phyloP scores from a whole-genome alignment of 2,888 invertebrate genomes.

The Lithodes maja region DNA sequence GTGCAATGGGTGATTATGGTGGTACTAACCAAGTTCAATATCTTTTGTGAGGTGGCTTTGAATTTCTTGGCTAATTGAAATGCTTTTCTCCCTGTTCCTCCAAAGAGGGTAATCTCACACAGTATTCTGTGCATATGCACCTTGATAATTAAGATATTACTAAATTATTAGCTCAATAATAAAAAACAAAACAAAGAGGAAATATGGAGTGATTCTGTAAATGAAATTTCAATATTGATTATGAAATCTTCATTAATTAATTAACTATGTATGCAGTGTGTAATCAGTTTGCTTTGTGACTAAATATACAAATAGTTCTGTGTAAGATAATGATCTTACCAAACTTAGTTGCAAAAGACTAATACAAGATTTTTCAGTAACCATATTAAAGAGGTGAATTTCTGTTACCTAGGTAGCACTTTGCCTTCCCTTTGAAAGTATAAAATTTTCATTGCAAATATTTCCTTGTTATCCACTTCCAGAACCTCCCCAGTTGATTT shows the following conservation, averaged over 20 bases:
- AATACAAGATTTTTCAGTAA: neutral
- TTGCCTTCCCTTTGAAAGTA: neutral
- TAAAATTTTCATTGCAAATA: neutral
- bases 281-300: neutral
- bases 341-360: neutral
- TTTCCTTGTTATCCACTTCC: conserved; percentile 45
- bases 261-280: neutral
- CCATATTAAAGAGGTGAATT: neutral
- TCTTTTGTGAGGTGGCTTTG: conserved; percentile 34
- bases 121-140: neutral
- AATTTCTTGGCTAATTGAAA: conserved; percentile 4
- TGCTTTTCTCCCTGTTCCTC: conserved; percentile 62
- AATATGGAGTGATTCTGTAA: neutral
- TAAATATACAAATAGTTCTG: too few species aligned
- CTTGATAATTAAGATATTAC: neutral
- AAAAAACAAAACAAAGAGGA: too few species aligned
- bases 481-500: conserved; percentile 84
- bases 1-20: conserved; percentile 36
- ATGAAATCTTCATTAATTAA: neutral
- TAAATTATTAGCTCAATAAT: neutral
- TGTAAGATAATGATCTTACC: too few species aligned
- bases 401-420: too few species aligned
- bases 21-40: conserved; percentile 33
- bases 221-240: neutral
- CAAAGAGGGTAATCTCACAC: neutral